phyloP scores from a whole-genome alignment of 2,797 vertebrate species.

The Zenarchopterus dispar region DNA sequence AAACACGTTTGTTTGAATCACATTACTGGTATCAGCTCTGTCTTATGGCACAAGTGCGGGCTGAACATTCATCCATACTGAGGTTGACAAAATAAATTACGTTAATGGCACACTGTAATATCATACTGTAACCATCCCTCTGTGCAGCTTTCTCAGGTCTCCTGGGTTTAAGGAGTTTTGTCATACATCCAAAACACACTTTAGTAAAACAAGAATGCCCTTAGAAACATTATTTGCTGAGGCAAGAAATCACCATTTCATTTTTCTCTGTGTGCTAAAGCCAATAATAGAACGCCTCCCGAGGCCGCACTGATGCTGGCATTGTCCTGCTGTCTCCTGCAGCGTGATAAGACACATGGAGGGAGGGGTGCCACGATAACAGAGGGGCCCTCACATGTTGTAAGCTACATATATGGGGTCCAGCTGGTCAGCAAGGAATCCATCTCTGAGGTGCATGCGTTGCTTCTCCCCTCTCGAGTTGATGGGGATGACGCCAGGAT shows the following conservation, averaged over 20 bases:
- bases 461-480: slow-evolving; percentile 97
- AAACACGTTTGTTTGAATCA: slow-evolving; percentile 19
- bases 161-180: slow-evolving; percentile 43
- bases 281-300: slow-evolving; percentile 14
- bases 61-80: slow-evolving; percentile 65
- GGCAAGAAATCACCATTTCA: slow-evolving; percentile 58
- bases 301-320: background rate
- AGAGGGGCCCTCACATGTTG: slow-evolving; percentile 87
- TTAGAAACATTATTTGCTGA: slow-evolving; percentile 54
- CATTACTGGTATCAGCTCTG: slow-evolving; percentile 39
- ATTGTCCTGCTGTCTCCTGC: slow-evolving; percentile 10
- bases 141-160: slow-evolving; percentile 43
- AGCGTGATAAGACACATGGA: slow-evolving; percentile 81
- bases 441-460: slow-evolving; percentile 97
- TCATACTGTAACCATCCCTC: slow-evolving; percentile 32
- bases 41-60: slow-evolving; percentile 66
- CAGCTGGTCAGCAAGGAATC: slow-evolving; percentile 95
- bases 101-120: slow-evolving; percentile 60
- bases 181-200: slow-evolving; percentile 49
- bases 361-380: slow-evolving; percentile 8
- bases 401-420: slow-evolving; percentile 98
- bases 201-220: slow-evolving; percentile 57
- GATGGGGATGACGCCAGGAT: slow-evolving; percentile 95
- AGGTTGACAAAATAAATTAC: slow-evolving; percentile 50
- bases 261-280: slow-evolving; percentile 4